Evolutionary conservation across 2,888 invertebrate species (phyloP), one percentile per base, ranked within the genome.

Genomic region (Harpalus rufipes): DNA sequence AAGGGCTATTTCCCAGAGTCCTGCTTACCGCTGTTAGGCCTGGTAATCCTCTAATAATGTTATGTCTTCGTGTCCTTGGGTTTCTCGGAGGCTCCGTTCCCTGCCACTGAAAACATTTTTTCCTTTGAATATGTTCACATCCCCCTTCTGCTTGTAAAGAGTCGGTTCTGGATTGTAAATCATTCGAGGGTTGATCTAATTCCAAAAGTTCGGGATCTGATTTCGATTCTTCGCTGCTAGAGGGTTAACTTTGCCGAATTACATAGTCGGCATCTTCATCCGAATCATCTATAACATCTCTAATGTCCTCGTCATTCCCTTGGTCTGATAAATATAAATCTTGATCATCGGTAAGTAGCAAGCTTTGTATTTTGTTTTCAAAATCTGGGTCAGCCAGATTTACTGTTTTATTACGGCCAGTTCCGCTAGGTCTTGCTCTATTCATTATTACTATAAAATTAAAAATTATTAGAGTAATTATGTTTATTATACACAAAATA

Each of bases 31-130:
- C 21, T 10, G 21, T 25, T 21, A 21, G 72, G 10, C 21, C 1
- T 10, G 72, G 14, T 10, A 14, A 8, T 8, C 14, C 25, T 14
- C 25, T 72, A 1, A 72, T 25, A 8, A 72, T 72, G 39, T 72
- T 72, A 25, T 72, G 72, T n/a, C n/a, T 21, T 21, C 8, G 72
- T 32, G 72, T 72, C 16, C 32, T 72, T 72, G n/a, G 0, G 7
- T n/a, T n/a, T 72, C 72, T 72, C 18, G 32, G 25, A 10, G 18
- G 21, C 21, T 21, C 14, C 39, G 32, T 18, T 10, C 8, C 44
- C 10, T 44, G 0, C 44, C 44, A 44, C 7, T 10, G 10, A 44
- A 44, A 44, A 44, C 10, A 3, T 44, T 44, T 44, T 44, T 10
- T 10, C 44, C 7, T 7, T 10, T 44, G 0, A 21, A 21, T 21